Evolutionary conservation across 2,113 vertebrate genomes (phyloP).

Genomic region (Balaeniceps rex): DNA sequence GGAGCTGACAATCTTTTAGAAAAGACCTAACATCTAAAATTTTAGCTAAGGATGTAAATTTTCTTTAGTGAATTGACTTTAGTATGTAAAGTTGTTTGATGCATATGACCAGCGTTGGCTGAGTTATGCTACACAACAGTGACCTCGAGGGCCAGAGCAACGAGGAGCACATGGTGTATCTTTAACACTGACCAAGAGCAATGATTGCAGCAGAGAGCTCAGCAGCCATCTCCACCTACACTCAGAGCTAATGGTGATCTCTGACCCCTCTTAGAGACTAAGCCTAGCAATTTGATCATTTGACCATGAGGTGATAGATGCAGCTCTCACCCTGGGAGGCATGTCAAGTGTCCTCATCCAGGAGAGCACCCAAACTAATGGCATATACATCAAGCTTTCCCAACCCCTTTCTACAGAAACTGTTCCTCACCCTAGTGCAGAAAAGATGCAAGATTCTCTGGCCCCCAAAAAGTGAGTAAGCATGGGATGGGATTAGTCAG

Average conservation of each 20-base stretch:
- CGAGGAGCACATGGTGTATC: not conserved
- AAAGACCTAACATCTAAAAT: not conserved
- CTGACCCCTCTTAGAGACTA: not conserved
- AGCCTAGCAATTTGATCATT: not conserved
- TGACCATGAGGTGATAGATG: not conserved
- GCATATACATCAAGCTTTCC: not conserved
- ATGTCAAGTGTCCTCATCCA: not conserved
- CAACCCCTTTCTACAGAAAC: not conserved
- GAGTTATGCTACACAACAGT: not conserved
- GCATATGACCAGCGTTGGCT: not conserved
- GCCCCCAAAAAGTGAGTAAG: not conserved
- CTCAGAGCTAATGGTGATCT: not conserved
- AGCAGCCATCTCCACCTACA: not conserved
- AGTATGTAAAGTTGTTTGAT: not conserved
- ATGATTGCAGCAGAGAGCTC: not conserved
- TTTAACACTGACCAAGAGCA: not conserved
- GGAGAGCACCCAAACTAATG: not conserved
- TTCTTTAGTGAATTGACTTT: not conserved
- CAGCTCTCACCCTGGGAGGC: not conserved
- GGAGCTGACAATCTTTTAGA: not conserved
- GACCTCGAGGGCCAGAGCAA: not conserved
- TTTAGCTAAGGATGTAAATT: not conserved
- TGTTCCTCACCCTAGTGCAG: accelerated
- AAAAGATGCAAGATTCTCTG: not conserved
- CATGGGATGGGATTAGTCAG: not conserved